Evolutionary conservation across 2,888 invertebrate genomes (phyloP), one percentile per base, ranked within the genome.

Genomic region (Orthonevra nobilis): DNA sequence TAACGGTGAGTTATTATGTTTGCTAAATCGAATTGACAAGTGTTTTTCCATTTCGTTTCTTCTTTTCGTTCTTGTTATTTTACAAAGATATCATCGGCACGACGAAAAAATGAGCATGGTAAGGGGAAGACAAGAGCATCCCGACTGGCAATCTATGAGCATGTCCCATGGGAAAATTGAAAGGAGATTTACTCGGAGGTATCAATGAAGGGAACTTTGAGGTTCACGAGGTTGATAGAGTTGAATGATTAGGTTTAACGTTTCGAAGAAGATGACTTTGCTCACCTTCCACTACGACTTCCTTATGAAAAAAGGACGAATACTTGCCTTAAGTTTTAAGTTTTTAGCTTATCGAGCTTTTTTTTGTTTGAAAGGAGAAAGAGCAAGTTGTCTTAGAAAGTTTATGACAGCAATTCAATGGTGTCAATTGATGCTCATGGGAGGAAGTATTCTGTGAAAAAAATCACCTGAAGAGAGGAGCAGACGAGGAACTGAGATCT

Each of bases 1-100:
- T 56, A 70, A 63, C 63, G 56, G 70, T 64, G 70, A 77, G 58
- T 70, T 77, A 70, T 77, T 77, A 58, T 63, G 61, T 77, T 77
- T 70, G 63, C 69, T 34, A 70, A 77, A 77, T 77, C 70, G 50
- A 48, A 63, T 70, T 77, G 75, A 64, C 70, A 70, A 50, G 48
- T 23, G 46, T 20, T 44, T 44, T 40, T 15, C 23, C n/a, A 40
- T 40, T n/a, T 32, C 14, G 10, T 48, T 20, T 6, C 30, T 50
- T 4, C 48, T 50, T 40, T n/a, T 10, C n/a, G 10, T 1, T 4
- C 1, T 32, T 2, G 14, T 26, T 26, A 12, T 9, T 9, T 4
- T 9, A 46, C 1, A 28, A 14, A 10, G 14, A 14, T 7, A 14
- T n/a, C 14, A 7, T 6, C 7, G 12, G n/a, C 10, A 19, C 26